Conservation (phyloP, 2,797 vertebrate genomes). For the Leucoraja ocellata region DNA sequence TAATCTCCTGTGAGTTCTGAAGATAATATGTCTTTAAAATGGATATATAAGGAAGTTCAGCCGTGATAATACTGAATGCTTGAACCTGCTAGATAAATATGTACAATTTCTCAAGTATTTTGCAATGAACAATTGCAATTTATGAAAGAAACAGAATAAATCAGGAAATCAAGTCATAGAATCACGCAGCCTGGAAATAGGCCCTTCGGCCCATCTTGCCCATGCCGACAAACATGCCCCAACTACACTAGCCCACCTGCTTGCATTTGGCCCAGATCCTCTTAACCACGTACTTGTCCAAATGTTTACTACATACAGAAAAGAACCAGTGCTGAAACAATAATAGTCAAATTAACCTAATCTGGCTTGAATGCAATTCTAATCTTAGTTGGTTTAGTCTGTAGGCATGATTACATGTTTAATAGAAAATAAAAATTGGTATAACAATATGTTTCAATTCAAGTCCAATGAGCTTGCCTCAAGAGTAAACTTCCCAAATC, state of each 20-base stretch:
- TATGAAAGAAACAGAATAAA: background rate
- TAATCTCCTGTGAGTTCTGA: too few species aligned
- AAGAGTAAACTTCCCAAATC: background rate
- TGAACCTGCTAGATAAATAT: too few species aligned
- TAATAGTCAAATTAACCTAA: background rate
- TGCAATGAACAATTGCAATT: background rate
- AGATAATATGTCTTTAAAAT: too few species aligned
- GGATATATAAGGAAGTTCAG: too few species aligned
- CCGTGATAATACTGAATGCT: too few species aligned
- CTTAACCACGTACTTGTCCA: background rate
- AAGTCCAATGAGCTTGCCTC: background rate
- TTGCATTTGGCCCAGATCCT: too few species aligned
- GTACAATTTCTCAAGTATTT: too few species aligned
- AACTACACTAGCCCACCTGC: too few species aligned
- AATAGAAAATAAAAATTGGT: background rate
- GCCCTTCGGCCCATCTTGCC: too few species aligned
- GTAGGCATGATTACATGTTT: background rate
- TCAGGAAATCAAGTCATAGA: background rate
- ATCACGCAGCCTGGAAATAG: too few species aligned
- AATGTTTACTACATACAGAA: background rate
- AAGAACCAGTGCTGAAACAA: background rate
- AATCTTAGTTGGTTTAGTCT: background rate
- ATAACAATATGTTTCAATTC: background rate
- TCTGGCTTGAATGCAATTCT: background rate
- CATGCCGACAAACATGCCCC: too few species aligned